phyloP scores from a whole-genome alignment of 2,888 invertebrate species.

The Eupithecia subumbrata region DNA sequence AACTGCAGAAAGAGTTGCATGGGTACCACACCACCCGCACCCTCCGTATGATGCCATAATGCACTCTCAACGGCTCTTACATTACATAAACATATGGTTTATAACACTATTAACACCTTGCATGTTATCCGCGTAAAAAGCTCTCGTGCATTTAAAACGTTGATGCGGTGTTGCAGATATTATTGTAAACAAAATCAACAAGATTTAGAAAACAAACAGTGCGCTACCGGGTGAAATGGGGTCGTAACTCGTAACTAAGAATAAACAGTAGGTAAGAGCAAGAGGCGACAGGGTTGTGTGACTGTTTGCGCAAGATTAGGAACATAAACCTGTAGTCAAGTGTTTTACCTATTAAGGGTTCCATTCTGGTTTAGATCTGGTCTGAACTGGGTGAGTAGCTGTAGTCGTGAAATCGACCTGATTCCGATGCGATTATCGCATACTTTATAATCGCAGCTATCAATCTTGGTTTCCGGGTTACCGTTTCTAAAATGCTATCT shows the following conservation, averaged over 20 bases:
- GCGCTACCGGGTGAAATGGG: conserved; percentile 54
- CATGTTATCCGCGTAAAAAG: conserved; percentile 25
- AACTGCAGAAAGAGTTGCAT: not conserved
- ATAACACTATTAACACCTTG: conserved; percentile 1
- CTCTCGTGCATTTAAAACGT: conserved; percentile 33
- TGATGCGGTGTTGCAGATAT: conserved; percentile 40
- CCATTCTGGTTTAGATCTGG: conserved; percentile 41
- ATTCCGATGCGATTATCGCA: conserved; percentile 34
- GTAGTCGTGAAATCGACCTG: conserved; percentile 10
- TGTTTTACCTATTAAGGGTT: conserved; percentile 53
- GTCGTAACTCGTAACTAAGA: conserved; percentile 67
- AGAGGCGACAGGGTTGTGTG: conserved; percentile 52
- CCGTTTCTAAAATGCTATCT: conserved; percentile 43
- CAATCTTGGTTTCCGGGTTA: conserved; percentile 51
- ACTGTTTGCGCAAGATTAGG: conserved; percentile 71
- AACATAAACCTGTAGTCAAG: conserved; percentile 64
- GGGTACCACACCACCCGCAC: not conserved
- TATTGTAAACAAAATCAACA: conserved; percentile 55
- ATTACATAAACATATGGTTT: conserved; percentile 27
- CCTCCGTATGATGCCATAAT: not conserved
- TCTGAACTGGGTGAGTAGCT: conserved; percentile 33
- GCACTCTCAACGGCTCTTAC: conserved; percentile 14
- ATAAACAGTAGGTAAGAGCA: conserved; percentile 62
- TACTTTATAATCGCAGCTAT: conserved; percentile 45
- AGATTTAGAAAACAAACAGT: conserved; percentile 61